Percentiles rank a stretch among this genome's conserved stretches.
Conservation (phyloP, 2,797 vertebrate species). For the Melanotaenia pygmaea region DNA sequence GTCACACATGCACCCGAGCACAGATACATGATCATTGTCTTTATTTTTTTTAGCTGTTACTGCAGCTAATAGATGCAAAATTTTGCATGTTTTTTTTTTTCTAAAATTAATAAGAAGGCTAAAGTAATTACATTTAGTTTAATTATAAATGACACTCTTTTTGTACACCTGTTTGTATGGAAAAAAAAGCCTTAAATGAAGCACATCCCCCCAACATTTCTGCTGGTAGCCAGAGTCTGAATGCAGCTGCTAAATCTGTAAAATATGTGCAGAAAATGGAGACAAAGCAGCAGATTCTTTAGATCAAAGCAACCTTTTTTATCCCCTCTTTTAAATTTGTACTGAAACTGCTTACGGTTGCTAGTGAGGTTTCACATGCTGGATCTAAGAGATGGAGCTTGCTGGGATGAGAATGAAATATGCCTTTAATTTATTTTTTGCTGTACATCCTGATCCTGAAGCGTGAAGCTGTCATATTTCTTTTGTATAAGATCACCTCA, state of each 20-base stretch:
- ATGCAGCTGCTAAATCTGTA: conserved; percentile 56
- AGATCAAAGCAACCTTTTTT: conserved; percentile 27
- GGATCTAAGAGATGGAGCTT: neutral
- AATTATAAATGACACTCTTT: neutral
- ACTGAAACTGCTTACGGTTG: conserved; percentile 3
- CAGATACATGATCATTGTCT: conserved; percentile 2
- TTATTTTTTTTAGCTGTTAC: neutral
- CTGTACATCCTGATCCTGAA: neutral
- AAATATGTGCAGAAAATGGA: conserved; percentile 56
- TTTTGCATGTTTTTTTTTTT: neutral
- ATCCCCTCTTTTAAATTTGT: neutral
- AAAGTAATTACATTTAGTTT: neutral
- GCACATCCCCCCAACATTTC: conserved; percentile 16
- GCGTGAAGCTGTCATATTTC: neutral
- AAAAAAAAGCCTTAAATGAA: conserved; percentile 9
- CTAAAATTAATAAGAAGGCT: neutral
- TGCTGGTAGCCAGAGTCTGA: conserved; percentile 42
- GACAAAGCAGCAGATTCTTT: conserved; percentile 56
- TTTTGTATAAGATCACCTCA: neutral
- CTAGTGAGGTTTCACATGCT: neutral
- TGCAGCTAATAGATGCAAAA: neutral
- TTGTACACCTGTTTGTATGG: conserved; percentile 11
- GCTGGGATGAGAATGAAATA: neutral
- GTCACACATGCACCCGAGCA: neutral
- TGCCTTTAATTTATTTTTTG: neutral